Evolutionary conservation across 2,888 invertebrate genomes (phyloP).

Genomic region (Abrostola tripartita): DNA sequence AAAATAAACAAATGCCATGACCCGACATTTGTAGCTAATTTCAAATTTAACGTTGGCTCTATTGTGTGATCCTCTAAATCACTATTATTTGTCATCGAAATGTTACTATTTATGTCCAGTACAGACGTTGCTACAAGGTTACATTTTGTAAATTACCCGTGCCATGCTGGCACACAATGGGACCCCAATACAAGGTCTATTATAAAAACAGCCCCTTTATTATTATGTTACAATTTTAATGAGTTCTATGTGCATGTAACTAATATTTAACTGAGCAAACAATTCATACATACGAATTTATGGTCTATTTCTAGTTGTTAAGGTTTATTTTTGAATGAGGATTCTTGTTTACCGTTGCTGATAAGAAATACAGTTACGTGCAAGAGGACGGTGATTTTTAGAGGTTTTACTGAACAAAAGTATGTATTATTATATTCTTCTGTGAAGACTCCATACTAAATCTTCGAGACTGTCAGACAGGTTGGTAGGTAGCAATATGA

Average conservation of each 20-base stretch:
- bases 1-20: constrained; percentile 15
- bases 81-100: constrained; percentile 82
- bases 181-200: constrained; percentile 81
- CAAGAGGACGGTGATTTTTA: constrained; percentile 21
- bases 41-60: constrained; percentile 62
- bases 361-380: constrained; percentile 43
- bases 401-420: neutral
- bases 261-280: constrained; percentile 33
- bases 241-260: constrained; percentile 70
- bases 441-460: neutral
- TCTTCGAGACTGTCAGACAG: constrained; percentile 13
- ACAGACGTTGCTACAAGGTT: constrained; percentile 66
- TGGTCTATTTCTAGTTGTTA: neutral
- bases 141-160: constrained; percentile 80
- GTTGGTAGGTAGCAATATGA: constrained; percentile 9
- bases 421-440: no score
- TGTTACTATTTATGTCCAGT: constrained; percentile 75
- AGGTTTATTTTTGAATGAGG: constrained; percentile 5
- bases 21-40: constrained; percentile 61
- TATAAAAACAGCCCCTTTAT: constrained; percentile 81
- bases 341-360: constrained; percentile 23
- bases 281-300: neutral
- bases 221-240: constrained; percentile 86
- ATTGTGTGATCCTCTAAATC: constrained; percentile 75
- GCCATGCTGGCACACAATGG: constrained; percentile 69